These are phyloP conservation scores for Nymphalis polychloros DNA, from an alignment of 2,888 invertebrate species.

Conservation along the genomic window DNA sequence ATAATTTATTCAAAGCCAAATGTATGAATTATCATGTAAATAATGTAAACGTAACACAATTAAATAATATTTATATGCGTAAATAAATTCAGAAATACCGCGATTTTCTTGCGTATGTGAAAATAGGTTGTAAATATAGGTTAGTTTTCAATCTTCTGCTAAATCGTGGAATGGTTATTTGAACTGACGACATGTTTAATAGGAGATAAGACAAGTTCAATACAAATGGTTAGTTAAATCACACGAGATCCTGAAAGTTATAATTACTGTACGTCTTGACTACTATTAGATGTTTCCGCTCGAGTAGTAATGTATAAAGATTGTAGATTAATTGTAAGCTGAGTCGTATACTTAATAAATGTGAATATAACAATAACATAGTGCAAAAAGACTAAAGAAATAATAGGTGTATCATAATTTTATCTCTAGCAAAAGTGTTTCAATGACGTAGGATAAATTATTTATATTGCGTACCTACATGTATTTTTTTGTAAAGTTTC, in stretches of 20 bases:
- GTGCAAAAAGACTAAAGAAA: slow-evolving; percentile 62
- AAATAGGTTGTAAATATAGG: slow-evolving; percentile 51
- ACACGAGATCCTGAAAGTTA: not conserved
- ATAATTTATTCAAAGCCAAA: slow-evolving; percentile 23
- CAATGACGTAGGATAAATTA: slow-evolving; percentile 56
- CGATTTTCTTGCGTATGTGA: slow-evolving; percentile 40
- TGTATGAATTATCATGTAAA: slow-evolving; percentile 45
- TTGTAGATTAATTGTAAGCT: slow-evolving; percentile 62
- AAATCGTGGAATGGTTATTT: slow-evolving; percentile 15
- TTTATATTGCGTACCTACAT: slow-evolving; percentile 52
- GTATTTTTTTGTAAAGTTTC: slow-evolving; percentile 77
- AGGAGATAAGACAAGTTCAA: slow-evolving; percentile 7
- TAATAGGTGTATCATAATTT: slow-evolving; percentile 60
- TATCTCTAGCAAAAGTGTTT: slow-evolving; percentile 67
- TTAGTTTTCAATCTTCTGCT: slow-evolving; percentile 32
- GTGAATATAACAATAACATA: slow-evolving; percentile 79
- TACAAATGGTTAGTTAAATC: slow-evolving; percentile 4
- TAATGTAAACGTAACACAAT: slow-evolving; percentile 42
- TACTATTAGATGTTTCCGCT: slow-evolving; percentile 28
- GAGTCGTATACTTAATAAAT: slow-evolving; percentile 55
- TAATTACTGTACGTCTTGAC: slow-evolving; percentile 24
- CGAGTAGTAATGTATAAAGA: slow-evolving; percentile 30
- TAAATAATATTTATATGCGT: slow-evolving; percentile 19
- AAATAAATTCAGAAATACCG: slow-evolving; percentile 32
- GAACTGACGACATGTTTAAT: slow-evolving; percentile 23